phyloP scores from a whole-genome alignment of 2,888 invertebrate species.

The Netelia melanura region DNA sequence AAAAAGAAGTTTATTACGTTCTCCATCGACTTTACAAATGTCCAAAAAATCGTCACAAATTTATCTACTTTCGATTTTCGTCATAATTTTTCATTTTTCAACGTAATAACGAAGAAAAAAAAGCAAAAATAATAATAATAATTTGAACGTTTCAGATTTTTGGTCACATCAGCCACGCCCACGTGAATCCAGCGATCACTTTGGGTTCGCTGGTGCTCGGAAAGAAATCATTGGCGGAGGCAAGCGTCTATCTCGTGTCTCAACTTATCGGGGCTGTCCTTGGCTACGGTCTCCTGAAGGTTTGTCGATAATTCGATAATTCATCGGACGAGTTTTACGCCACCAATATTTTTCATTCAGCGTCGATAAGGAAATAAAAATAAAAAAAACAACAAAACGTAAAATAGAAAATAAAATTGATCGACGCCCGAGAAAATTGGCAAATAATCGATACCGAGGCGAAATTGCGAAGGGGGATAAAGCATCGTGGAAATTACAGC shows the following conservation, averaged over 20 bases:
- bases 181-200: constrained; percentile 84
- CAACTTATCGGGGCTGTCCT: constrained; percentile 81
- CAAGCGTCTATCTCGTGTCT: constrained; percentile 79
- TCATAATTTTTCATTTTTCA: too few relatives aligned
- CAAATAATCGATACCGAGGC: neutral
- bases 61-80: too few relatives aligned
- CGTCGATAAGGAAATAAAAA: neutral
- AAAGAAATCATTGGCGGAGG: constrained; percentile 80
- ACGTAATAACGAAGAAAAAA: neutral
- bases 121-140: neutral
- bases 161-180: constrained; percentile 84
- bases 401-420: neutral
- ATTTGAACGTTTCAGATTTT: constrained; percentile 78
- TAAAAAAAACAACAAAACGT: neutral
- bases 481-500: too few relatives aligned
- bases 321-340: neutral
- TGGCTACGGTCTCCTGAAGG: constrained; percentile 83
- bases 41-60: too few relatives aligned
- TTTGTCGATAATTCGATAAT: constrained; percentile 67
- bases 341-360: neutral
- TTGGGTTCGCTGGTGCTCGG: constrained; percentile 82
- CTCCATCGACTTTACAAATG: too few relatives aligned
- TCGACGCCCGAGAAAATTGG: neutral
- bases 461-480: too few relatives aligned
- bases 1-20: too few relatives aligned